Conservation (phyloP, 2,888 invertebrate species). For the Oxystoma pomonae region DNA sequence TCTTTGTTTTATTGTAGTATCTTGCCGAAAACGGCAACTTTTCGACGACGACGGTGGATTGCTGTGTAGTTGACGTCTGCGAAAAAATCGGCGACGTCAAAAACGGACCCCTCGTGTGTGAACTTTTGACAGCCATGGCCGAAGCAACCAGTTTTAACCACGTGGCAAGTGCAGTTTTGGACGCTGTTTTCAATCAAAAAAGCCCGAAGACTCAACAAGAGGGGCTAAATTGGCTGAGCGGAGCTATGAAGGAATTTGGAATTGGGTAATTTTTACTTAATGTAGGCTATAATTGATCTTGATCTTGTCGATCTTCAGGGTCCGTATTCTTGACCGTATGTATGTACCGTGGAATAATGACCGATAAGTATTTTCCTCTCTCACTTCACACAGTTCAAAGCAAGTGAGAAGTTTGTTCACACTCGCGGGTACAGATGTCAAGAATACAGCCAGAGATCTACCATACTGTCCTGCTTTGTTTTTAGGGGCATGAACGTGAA, state of each 20-base stretch:
- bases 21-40: constrained; percentile 73
- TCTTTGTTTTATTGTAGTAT: constrained; percentile 36
- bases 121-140: constrained; percentile 69
- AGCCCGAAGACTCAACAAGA: constrained; percentile 90
- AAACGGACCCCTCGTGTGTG: constrained; percentile 63
- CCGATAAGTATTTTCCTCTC: no score
- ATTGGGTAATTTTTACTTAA: no score
- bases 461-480: no score
- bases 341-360: no score
- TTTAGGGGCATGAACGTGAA: constrained; percentile 62
- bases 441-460: no score
- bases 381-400: no score
- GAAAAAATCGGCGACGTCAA: constrained; percentile 84
- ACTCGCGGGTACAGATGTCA: no score
- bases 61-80: constrained; percentile 73
- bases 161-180: constrained; percentile 66
- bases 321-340: no score
- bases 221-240: constrained; percentile 74
- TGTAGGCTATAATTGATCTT: no score
- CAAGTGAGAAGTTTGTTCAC: no score
- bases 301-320: no score
- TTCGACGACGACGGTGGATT: constrained; percentile 67
- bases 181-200: constrained; percentile 78
- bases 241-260: constrained; percentile 82
- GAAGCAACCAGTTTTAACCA: constrained; percentile 75